Conservation (phyloP, 2,888 invertebrate genomes). For the Tetranychus piercei region DNA sequence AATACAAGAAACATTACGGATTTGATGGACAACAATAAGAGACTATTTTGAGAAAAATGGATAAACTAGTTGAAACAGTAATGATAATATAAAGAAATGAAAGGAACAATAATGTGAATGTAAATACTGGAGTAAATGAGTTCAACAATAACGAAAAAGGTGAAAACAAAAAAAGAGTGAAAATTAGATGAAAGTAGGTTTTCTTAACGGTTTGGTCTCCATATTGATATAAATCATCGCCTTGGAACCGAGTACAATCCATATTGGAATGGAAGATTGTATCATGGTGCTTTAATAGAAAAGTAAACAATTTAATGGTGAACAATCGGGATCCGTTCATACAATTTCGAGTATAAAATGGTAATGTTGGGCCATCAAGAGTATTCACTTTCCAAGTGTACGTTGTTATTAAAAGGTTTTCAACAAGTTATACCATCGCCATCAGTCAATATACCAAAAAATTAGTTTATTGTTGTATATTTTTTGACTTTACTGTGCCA, state of each 20-base stretch:
- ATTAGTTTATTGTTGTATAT: neutral
- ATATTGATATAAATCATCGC: neutral
- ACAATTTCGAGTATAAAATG: neutral
- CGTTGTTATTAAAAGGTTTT: neutral
- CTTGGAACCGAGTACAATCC: neutral
- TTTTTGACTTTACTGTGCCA: neutral
- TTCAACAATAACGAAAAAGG: neutral
- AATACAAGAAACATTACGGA: neutral
- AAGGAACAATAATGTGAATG: no score
- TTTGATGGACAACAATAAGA: neutral
- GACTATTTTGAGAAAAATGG: no score
- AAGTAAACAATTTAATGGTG: neutral
- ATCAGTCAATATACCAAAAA: no score
- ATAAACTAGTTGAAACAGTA: neutral
- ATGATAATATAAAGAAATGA: neutral
- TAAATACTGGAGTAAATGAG: neutral
- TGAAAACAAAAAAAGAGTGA: neutral
- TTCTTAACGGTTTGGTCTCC: neutral
- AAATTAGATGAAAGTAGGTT: neutral
- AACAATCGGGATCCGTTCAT: neutral
- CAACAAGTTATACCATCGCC: no score
- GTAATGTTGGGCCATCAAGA: neutral
- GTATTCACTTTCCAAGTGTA: neutral
- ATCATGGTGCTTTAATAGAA: neutral
- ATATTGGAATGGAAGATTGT: neutral